These are phyloP conservation scores for Formica exsecta DNA, from an alignment of 1,140 invertebrate species.

Conservation along the genomic window DNA sequence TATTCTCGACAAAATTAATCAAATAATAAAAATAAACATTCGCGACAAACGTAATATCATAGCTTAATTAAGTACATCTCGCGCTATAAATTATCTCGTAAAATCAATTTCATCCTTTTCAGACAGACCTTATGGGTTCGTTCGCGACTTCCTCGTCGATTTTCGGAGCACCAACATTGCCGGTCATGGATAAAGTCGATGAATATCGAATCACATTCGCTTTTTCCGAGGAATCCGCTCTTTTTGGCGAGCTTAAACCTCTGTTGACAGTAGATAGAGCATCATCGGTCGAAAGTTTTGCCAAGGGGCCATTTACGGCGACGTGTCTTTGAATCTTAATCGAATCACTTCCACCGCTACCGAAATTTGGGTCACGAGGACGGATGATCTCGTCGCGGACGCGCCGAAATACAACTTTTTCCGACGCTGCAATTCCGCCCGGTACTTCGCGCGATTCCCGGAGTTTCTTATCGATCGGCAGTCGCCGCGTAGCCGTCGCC, in stretches of 20 bases:
- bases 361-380: conserved; percentile 47
- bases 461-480: conserved; percentile 46
- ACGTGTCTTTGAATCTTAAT: conserved; percentile 39
- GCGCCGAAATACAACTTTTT: conserved; percentile 54
- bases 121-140: not conserved
- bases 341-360: conserved; percentile 19
- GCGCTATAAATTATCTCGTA: not conserved
- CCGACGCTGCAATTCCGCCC: conserved; percentile 10
- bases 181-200: not conserved
- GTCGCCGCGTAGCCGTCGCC: not conserved
- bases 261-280: not conserved
- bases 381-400: conserved; percentile 48
- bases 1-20: not conserved
- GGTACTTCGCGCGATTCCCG: conserved; percentile 35
- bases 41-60: not conserved
- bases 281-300: conserved; percentile 37
- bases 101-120: not conserved
- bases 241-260: conserved; percentile 10
- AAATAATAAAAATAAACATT: not conserved
- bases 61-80: not conserved
- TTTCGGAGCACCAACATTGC: not conserved
- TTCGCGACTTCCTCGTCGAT: not conserved
- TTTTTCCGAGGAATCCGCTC: not conserved
- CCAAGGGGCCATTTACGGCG: conserved; percentile 7
- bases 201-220: conserved; percentile 1